Evolutionary conservation across 2,113 vertebrate genomes (phyloP).

Genomic region (Henicopernis longicauda): DNA sequence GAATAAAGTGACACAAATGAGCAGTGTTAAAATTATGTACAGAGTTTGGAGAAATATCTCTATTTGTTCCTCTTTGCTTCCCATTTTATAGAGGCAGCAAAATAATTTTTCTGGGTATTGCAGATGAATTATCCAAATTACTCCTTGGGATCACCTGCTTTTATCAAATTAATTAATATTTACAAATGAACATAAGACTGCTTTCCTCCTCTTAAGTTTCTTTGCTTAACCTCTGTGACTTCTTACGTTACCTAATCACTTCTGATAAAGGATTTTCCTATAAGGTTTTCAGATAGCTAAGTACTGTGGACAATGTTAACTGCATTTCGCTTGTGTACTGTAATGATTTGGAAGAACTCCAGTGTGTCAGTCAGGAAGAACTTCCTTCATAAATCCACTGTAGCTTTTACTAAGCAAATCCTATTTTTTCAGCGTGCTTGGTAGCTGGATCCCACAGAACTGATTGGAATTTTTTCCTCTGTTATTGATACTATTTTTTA

Average conservation of each 20-base stretch:
- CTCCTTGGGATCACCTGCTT: background rate
- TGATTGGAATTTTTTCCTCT: background rate
- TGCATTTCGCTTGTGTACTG: background rate
- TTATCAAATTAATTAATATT: background rate
- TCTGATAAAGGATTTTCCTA: background rate
- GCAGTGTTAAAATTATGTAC: background rate
- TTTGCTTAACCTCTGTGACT: background rate
- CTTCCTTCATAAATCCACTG: background rate
- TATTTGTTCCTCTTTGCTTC: background rate
- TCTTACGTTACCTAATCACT: background rate
- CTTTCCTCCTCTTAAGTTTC: background rate
- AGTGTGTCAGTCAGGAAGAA: background rate
- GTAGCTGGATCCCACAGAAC: background rate
- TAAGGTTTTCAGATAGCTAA: background rate
- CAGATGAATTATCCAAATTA: background rate
- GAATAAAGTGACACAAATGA: background rate
- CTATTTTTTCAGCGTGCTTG: background rate
- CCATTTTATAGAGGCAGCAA: background rate
- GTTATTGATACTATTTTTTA: background rate
- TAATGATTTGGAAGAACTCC: background rate
- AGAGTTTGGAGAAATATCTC: background rate
- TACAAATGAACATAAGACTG: background rate
- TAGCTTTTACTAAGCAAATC: background rate
- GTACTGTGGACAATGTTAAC: background rate
- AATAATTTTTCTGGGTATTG: background rate